Percentiles rank a stretch among this genome's conserved stretches.
Conservation (phyloP, 2,888 invertebrate species). For the Caenorhabditis uteleia region DNA sequence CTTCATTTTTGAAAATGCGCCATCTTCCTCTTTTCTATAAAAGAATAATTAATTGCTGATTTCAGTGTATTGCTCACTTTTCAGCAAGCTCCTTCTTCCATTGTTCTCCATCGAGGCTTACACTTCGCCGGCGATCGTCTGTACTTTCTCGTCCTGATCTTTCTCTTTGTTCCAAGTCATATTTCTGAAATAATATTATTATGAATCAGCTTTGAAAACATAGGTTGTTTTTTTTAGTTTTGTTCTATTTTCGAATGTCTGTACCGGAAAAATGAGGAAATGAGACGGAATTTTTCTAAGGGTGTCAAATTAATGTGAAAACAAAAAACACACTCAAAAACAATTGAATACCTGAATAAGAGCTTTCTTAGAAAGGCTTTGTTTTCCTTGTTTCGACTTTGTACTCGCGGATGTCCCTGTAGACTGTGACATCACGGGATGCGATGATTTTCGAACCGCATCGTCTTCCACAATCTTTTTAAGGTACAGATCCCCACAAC, state of each 20-base stretch:
- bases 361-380: neutral
- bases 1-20: conserved; percentile 44
- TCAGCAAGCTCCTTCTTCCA: conserved; percentile 9
- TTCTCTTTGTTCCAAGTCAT: conserved; percentile 17
- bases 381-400: neutral
- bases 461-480: conserved; percentile 30
- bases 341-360: conserved; percentile 2
- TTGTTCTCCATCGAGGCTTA: conserved; percentile 25
- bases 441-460: conserved; percentile 14
- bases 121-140: conserved; percentile 14
- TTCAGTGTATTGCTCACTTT: neutral
- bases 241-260: neutral
- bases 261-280: too few relatives aligned
- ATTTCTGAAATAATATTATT: conserved; percentile 26
- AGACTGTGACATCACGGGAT: conserved; percentile 19
- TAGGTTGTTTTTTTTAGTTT: neutral
- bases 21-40: conserved; percentile 20
- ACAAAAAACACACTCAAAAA: too few relatives aligned
- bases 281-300: too few relatives aligned
- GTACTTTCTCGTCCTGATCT: neutral
- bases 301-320: too few relatives aligned
- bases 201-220: neutral
- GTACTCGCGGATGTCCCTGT: neutral
- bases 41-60: neutral
- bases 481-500: conserved; percentile 31